phyloP scores from a whole-genome alignment of 2,113 vertebrate genomes.

The Hypanus sabinus region DNA sequence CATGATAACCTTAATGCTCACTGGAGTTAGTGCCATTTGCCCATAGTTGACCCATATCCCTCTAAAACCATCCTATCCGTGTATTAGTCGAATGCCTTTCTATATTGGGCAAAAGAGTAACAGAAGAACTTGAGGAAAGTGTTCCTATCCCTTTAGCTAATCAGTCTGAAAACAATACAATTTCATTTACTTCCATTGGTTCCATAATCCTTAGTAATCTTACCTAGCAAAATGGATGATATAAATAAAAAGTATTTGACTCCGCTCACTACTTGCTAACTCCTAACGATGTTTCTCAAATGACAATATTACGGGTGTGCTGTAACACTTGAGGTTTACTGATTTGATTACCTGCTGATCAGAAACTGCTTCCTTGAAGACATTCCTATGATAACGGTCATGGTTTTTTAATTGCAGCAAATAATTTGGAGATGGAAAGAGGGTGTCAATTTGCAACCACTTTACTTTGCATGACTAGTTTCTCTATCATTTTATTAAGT shows the following conservation, averaged over 20 bases:
- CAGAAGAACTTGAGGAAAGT: neutral
- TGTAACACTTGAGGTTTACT: neutral
- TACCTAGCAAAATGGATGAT: neutral
- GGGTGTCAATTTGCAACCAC: neutral
- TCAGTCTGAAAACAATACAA: neutral
- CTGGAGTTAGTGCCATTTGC: too few species aligned
- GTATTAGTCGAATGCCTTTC: too few species aligned
- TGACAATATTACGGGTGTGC: neutral
- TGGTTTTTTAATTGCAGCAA: neutral
- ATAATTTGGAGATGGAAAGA: neutral
- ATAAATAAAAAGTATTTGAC: neutral
- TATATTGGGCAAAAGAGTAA: neutral
- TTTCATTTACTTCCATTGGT: neutral
- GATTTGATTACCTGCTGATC: neutral
- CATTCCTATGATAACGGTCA: neutral
- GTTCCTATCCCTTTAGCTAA: neutral
- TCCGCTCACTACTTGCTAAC: neutral
- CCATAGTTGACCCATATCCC: too few species aligned
- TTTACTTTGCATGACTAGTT: neutral
- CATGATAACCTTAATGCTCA: too few species aligned
- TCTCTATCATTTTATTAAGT: too few species aligned
- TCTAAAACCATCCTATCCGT: too few species aligned
- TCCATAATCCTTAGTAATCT: neutral
- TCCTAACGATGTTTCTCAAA: neutral
- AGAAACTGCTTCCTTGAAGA: neutral